A percentile compares a stretch with the other conserved stretches of the same genome.
These are phyloP conservation scores for Geopemphigus sp. DNA, from an alignment of 1,140 invertebrate species.

Conservation along the genomic window DNA sequence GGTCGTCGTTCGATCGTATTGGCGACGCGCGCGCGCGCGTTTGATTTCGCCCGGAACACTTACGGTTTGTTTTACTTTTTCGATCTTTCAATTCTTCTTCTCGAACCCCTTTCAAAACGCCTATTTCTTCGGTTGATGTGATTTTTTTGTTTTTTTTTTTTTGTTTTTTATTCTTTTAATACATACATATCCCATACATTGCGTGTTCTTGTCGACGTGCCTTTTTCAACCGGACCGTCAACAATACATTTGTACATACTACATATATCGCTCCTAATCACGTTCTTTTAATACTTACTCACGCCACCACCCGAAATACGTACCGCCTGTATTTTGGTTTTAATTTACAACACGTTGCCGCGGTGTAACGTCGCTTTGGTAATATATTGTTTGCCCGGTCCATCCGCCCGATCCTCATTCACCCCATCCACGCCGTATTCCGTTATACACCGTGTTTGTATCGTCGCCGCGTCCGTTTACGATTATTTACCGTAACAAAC, in stretches of 20 bases:
- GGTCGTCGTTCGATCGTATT: no score
- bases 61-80: neutral
- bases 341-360: neutral
- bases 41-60: neutral
- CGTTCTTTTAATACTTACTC: neutral
- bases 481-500: no score
- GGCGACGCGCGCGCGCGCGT: neutral
- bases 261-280: neutral
- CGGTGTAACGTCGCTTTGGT: constrained; percentile 1
- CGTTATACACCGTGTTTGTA: no score
- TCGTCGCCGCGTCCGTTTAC: no score
- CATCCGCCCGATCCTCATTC: no score
- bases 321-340: neutral
- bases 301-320: no score
- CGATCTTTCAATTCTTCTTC: constrained; percentile 35
- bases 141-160: neutral
- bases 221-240: neutral
- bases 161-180: neutral
- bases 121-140: constrained; percentile 5
- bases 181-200: no score
- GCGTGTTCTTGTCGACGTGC: no score
- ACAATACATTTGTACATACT: constrained; percentile 12
- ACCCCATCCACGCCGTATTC: no score
- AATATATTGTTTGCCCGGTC: neutral
- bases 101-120: neutral